phyloP scores from a whole-genome alignment of 1,140 invertebrate species.

The Ips typographus region DNA sequence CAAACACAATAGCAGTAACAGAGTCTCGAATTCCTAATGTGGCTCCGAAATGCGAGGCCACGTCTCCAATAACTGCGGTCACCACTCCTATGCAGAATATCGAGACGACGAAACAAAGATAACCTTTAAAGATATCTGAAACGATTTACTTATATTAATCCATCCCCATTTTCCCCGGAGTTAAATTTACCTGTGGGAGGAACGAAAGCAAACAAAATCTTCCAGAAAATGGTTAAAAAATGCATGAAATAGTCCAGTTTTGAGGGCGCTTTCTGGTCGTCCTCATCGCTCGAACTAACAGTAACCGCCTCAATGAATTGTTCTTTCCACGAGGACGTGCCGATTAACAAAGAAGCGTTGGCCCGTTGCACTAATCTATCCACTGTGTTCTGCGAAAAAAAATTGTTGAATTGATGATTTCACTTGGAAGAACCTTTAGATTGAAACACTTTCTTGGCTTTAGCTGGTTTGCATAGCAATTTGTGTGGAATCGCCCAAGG shows the following conservation, averaged over 20 bases:
- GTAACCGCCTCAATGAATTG: constrained; percentile 96
- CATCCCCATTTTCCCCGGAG: background rate
- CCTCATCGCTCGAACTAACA: constrained; percentile 77
- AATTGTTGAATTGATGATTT: too few species aligned
- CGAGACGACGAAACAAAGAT: constrained; percentile 90
- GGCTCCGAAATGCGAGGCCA: constrained; percentile 95
- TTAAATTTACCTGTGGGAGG: constrained; percentile 87
- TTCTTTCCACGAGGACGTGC: constrained; percentile 97
- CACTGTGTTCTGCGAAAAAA: constrained; percentile 81
- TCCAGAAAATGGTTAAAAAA: constrained; percentile 96
- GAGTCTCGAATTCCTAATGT: constrained; percentile 95
- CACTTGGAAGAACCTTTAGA: too few species aligned
- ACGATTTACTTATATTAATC: constrained; percentile 12
- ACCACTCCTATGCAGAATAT: constrained; percentile 93
- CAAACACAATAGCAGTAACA: constrained; percentile 95
- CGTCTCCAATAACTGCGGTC: constrained; percentile 94
- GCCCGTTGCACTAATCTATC: constrained; percentile 96
- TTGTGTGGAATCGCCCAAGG: too few species aligned
- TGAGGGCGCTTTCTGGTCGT: constrained; percentile 73
- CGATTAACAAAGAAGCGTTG: constrained; percentile 90
- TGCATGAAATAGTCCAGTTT: constrained; percentile 94
- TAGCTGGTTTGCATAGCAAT: too few species aligned
- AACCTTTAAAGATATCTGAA: constrained; percentile 80
- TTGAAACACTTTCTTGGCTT: too few species aligned
- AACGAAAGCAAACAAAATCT: constrained; percentile 94